Conservation (phyloP, 2,113 vertebrate species). For the Artemisiospiza belli region DNA sequence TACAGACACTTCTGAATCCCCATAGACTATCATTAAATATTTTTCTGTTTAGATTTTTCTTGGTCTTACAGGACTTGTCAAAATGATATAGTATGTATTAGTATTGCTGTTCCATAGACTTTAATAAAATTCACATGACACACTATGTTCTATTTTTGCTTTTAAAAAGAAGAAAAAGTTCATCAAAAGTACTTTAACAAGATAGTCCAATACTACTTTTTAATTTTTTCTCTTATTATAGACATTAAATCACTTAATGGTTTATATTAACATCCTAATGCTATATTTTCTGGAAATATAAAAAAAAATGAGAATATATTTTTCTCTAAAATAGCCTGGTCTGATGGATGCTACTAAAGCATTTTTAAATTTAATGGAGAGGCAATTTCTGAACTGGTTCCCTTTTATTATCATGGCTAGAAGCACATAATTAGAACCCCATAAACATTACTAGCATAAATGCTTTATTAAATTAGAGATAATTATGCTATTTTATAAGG, state of each 20-base stretch:
- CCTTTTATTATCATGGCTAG: background rate
- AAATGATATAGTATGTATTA: slow-evolving; percentile 15
- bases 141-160: background rate
- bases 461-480: background rate
- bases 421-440: background rate
- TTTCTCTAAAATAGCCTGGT: background rate
- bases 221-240: background rate
- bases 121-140: background rate
- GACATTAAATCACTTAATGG: background rate
- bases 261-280: background rate
- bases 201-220: background rate
- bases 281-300: background rate
- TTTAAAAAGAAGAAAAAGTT: background rate
- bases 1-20: background rate
- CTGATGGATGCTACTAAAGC: background rate
- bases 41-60: slow-evolving; percentile 17
- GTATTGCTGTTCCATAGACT: background rate
- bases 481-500: background rate
- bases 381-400: background rate
- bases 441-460: background rate
- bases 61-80: slow-evolving; percentile 4
- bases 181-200: background rate
- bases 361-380: background rate
- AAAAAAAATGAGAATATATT: background rate
- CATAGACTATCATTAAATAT: background rate